Evolutionary conservation across 2,113 vertebrate species (phyloP).

Genomic region (Chiloscyllium plagiosum): DNA sequence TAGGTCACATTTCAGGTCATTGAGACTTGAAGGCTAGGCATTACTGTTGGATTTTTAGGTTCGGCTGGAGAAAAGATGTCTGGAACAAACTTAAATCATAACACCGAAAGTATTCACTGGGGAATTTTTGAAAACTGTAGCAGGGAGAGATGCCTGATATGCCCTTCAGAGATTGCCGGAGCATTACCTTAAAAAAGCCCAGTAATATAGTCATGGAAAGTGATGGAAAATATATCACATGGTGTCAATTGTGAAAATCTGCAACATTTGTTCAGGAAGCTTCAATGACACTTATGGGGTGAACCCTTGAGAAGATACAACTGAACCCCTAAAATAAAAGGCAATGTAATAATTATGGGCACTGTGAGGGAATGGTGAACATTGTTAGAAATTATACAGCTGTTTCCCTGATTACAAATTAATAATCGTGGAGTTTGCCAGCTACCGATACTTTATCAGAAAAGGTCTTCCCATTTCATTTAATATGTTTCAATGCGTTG

Average conservation of each 20-base stretch:
- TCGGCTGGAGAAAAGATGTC: neutral
- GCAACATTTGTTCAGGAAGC: neutral
- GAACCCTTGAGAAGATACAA: neutral
- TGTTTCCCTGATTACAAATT: too few relatives aligned
- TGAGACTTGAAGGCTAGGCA: neutral
- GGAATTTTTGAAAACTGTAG: constrained; percentile 10
- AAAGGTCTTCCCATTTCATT: neutral
- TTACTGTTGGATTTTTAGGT: neutral
- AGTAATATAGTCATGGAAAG: neutral
- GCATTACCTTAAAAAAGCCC: constrained; percentile 3
- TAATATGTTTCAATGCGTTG: neutral
- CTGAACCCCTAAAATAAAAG: neutral
- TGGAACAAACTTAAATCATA: neutral
- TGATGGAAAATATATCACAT: constrained; percentile 17
- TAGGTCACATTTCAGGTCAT: neutral
- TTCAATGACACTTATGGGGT: neutral
- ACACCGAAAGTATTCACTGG: neutral
- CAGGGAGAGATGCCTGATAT: neutral
- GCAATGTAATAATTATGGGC: neutral
- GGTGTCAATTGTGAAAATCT: neutral
- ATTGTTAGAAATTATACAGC: neutral
- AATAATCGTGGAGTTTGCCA: too few relatives aligned
- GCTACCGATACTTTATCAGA: neutral
- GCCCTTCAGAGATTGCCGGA: constrained; percentile 6
- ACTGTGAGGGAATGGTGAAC: neutral